A percentile compares a stretch with the other conserved stretches of the same genome.
Conservation (phyloP, 1,140 invertebrate genomes). For the Pseudomyrmex sp. region DNA sequence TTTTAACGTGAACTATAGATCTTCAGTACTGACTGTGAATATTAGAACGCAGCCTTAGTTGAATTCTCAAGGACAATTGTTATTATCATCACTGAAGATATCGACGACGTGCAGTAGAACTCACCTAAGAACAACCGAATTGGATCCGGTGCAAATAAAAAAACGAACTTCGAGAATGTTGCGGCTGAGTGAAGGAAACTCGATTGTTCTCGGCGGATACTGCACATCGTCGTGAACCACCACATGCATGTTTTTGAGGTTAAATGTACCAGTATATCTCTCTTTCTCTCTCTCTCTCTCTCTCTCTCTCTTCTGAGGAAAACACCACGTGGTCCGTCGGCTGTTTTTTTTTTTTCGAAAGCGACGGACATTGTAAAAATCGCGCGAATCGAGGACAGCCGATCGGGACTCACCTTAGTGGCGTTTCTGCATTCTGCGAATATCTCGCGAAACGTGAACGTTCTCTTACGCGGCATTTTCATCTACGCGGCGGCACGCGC, state of each 20-base stretch:
- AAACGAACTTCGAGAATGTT: too few relatives aligned
- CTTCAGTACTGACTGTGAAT: too few relatives aligned
- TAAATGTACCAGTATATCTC: slow-evolving; percentile 12
- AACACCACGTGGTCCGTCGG: slow-evolving; percentile 38
- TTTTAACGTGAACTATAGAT: too few relatives aligned
- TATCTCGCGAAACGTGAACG: slow-evolving; percentile 4
- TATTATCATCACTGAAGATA: too few relatives aligned
- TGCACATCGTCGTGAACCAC: neutral
- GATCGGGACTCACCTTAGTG: slow-evolving; percentile 54
- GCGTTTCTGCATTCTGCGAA: slow-evolving; percentile 42
- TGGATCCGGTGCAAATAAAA: too few relatives aligned
- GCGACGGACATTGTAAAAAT: neutral
- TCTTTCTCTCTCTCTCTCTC: too few relatives aligned
- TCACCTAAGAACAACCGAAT: too few relatives aligned
- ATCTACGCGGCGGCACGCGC: slow-evolving; percentile 12
- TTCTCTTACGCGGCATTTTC: slow-evolving; percentile 64
- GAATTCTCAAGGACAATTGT: too few relatives aligned
- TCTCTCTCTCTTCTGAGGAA: neutral
- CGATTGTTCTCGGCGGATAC: too few relatives aligned
- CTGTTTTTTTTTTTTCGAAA: neutral
- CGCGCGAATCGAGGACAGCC: neutral
- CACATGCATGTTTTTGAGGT: slow-evolving; percentile 33
- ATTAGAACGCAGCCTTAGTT: too few relatives aligned
- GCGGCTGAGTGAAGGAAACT: too few relatives aligned
- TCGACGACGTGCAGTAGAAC: too few relatives aligned